Base-by-base conservation (phyloP, 2,797 vertebrate species). In the Premnoplex brunnescens region DNA sequence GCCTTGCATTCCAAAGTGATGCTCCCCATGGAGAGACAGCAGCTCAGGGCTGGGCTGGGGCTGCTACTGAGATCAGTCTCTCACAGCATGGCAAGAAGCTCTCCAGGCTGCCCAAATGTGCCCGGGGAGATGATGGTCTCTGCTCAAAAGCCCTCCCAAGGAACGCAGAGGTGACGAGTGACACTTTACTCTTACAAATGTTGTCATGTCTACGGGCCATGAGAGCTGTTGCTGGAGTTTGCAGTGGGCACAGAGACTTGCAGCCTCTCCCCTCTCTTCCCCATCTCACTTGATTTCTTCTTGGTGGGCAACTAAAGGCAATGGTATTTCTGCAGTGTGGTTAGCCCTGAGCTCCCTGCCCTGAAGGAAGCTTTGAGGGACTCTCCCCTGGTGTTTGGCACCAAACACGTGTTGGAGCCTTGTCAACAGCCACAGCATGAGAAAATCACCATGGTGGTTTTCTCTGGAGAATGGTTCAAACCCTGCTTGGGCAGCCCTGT, bases 1-100 rank as follows among this genome's bases (percentile, higher is more conserved):
- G 88, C 86, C 80, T 95, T 87, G 90, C 92, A 92, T 93, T 94
- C 88, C 94, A 93, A 95, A 86, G 59, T 4, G 34, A 71, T 73
- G 67, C 52, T 93, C 67, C 76, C 58, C 21, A 39, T 1, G 1
- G 14, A 41, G 16, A 1, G 5, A 24, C 66, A 73, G 87, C 74
- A 89, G 77, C 94, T 89, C 52, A 9, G 80, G 46, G 90, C 36
- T 86, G 80, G 26, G 22, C 77, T 59, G 79, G 62, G 7, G 36
- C 66, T 15, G 2, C 51, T 58, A 27, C 59, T 24, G 37, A 12
- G 26, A 34, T 41, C 10, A 49, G 48, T 36, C 5, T 66, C 73
- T 69, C 12, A 2, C 62, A 16, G 17, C 58, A 81, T 1, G 26
- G 73, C 85, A 78, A 84, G 85, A 22, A 62, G 59, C 55, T 58